Percentiles rank a stretch among this genome's conserved stretches.
phyloP scores from a whole-genome alignment of 2,113 vertebrate species.

The Athene noctua region DNA sequence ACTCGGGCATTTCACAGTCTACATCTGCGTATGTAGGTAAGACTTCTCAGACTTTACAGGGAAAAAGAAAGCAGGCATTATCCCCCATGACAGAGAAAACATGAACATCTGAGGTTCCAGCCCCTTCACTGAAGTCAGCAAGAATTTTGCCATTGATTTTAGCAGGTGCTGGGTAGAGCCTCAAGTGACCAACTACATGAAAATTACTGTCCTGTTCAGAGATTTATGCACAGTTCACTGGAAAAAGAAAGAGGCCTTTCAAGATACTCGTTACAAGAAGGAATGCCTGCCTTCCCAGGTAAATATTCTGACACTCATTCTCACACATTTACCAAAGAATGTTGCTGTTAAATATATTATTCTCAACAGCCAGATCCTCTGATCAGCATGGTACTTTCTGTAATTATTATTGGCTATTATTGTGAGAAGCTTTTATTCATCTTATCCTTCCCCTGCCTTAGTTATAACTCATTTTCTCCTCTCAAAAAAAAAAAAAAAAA shows the following conservation, averaged over 20 bases:
- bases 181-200: background rate
- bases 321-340: background rate
- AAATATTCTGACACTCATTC: background rate
- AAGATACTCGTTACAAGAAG: background rate
- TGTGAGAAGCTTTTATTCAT: slow-evolving; percentile 17
- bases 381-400: background rate
- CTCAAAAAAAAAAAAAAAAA: background rate
- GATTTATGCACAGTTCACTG: background rate
- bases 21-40: background rate
- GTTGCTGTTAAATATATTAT: background rate
- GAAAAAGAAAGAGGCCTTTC: background rate
- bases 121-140: background rate
- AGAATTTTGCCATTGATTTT: background rate
- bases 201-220: background rate
- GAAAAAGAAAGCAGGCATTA: background rate
- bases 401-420: slow-evolving; percentile 1
- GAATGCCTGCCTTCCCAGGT: background rate
- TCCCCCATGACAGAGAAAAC: fast-evolving
- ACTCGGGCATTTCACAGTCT: background rate
- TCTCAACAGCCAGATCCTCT: background rate
- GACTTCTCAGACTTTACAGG: background rate
- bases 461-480: slow-evolving; percentile 38
- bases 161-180: background rate
- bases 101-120: background rate
- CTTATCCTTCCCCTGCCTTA: background rate